These are phyloP conservation scores for Plebejus anna DNA, from an alignment of 2,888 invertebrate genomes.

Conservation along the genomic window DNA sequence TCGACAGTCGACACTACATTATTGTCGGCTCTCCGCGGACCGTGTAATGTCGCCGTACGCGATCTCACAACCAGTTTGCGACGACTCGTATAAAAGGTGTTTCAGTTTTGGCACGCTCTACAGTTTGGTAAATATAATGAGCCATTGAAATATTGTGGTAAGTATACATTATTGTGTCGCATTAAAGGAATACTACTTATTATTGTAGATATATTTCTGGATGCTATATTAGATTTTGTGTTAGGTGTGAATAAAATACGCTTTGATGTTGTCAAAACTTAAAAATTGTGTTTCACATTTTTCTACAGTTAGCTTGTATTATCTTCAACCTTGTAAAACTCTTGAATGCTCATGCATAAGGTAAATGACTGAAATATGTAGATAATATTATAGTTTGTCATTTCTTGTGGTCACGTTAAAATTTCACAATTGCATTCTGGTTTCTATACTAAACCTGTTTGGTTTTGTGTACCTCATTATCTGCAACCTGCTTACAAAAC, in stretches of 20 bases:
- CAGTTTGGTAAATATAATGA: not conserved
- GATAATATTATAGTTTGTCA: not conserved
- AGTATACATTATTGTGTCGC: not conserved
- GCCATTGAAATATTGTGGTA: not conserved
- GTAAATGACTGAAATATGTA: not conserved
- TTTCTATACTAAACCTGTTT: not conserved
- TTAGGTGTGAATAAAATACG: no score
- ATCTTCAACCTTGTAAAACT: no score
- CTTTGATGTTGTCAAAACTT: no score
- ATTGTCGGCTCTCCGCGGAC: not conserved
- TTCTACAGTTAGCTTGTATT: no score
- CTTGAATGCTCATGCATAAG: no score
- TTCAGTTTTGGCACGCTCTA: conserved; percentile 16
- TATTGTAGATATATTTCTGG: no score
- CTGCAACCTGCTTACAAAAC: not conserved
- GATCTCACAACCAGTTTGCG: conserved; percentile 23
- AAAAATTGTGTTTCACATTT: no score
- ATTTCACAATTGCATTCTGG: not conserved
- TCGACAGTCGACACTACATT: conserved; percentile 25
- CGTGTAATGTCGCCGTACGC: not conserved
- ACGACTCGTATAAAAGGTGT: conserved; percentile 13
- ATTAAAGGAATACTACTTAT: not conserved
- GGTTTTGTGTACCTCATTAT: not conserved
- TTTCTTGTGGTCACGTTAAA: not conserved
- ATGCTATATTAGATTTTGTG: not conserved